A percentile compares a stretch with the other conserved stretches of the same genome.
Conservation (phyloP, 2,113 vertebrate species). For the Brachyhypopomus gauderio region DNA sequence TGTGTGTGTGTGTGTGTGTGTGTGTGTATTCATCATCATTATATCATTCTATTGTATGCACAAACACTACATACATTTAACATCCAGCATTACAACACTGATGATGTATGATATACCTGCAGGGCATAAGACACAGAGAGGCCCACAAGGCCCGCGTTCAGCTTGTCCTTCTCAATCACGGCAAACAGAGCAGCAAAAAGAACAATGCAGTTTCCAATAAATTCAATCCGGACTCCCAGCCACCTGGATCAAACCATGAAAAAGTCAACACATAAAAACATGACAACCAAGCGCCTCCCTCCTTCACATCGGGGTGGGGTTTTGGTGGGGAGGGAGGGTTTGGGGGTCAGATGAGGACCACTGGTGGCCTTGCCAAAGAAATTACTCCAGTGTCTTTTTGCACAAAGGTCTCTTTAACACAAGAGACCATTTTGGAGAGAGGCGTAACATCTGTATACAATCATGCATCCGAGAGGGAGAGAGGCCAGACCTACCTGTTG, state of each 20-base stretch:
- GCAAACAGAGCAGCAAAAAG: slow-evolving; percentile 92
- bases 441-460: slow-evolving; percentile 36
- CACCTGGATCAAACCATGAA: slow-evolving; percentile 76
- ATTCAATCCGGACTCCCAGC: slow-evolving; percentile 90
- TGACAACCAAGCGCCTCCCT: background rate
- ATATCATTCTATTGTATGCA: too few relatives aligned
- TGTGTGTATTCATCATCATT: too few relatives aligned
- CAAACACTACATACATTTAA: too few relatives aligned
- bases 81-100: background rate
- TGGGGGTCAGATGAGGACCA: background rate
- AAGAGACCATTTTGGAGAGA: slow-evolving; percentile 24
- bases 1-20: too few relatives aligned
- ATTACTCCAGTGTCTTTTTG: slow-evolving; percentile 1
- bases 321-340: too few relatives aligned
- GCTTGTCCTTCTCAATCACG: slow-evolving; percentile 79
- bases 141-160: slow-evolving; percentile 87
- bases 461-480: slow-evolving; percentile 29
- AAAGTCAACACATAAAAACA: background rate
- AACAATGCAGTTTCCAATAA: slow-evolving; percentile 92
- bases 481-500: slow-evolving; percentile 82
- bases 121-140: slow-evolving; percentile 93
- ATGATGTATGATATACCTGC: slow-evolving; percentile 74
- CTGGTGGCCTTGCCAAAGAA: slow-evolving; percentile 9
- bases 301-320: background rate
- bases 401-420: background rate